A percentile compares a stretch with the other conserved stretches of the same genome.
These are phyloP conservation scores for Platysternon megacephalum DNA, from an alignment of 2,113 vertebrate genomes.

Conservation along the genomic window DNA sequence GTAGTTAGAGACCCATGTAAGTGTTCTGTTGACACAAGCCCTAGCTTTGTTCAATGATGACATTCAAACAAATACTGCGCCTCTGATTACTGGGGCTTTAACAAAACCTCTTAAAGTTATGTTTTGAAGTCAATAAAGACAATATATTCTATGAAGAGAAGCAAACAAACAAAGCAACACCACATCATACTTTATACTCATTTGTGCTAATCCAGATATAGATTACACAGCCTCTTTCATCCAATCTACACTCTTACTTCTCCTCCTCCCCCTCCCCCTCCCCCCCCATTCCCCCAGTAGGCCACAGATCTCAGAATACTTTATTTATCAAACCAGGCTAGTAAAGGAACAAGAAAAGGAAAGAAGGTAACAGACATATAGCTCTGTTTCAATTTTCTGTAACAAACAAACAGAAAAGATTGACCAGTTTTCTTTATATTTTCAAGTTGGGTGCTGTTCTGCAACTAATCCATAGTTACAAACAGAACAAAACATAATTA, in stretches of 20 bases:
- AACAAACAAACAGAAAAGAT: not conserved
- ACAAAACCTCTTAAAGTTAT: not conserved
- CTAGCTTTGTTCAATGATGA: not conserved
- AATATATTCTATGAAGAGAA: not conserved
- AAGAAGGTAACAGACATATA: not conserved
- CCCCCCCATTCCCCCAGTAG: not conserved
- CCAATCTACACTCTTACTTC: not conserved
- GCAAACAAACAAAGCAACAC: not conserved
- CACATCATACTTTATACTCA: not conserved
- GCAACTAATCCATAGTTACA: not conserved
- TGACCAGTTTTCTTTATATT: not conserved
- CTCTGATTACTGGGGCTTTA: not conserved
- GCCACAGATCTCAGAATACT: not conserved
- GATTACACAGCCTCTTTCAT: rapidly evolving
- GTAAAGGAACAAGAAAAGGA: not conserved
- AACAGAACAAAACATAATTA: not conserved
- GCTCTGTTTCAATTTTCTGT: not conserved
- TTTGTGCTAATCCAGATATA: not conserved
- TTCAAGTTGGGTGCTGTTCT: not conserved
- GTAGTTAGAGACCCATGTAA: not conserved
- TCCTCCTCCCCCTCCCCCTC: not conserved
- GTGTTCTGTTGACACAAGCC: not conserved
- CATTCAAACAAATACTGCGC: not conserved
- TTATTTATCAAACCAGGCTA: not conserved
- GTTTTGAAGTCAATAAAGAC: not conserved